Conservation (phyloP, 1,140 invertebrate genomes). For the Leptinotarsa texana region DNA sequence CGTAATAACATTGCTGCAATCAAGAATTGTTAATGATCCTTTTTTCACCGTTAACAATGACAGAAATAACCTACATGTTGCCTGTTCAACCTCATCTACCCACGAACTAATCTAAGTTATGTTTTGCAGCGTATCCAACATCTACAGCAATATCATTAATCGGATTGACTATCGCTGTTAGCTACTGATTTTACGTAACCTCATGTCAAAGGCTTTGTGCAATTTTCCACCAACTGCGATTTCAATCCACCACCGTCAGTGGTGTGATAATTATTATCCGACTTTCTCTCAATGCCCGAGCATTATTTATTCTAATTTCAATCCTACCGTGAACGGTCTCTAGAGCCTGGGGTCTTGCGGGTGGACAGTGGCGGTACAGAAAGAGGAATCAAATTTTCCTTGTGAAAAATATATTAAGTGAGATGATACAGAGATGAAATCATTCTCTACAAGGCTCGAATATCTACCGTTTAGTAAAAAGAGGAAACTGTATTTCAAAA, state of each 20-base stretch:
- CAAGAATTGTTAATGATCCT: too few species aligned
- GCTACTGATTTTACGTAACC: neutral
- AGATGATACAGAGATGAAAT: too few species aligned
- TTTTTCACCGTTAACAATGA: too few species aligned
- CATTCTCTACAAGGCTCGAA: too few species aligned
- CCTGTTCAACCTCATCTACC: too few species aligned
- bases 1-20: too few species aligned
- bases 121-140: neutral
- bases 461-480: too few species aligned
- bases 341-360: neutral
- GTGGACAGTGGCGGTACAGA: neutral
- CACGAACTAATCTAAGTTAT: too few species aligned
- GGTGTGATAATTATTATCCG: neutral
- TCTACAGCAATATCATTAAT: neutral
- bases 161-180: neutral
- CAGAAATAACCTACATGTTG: too few species aligned
- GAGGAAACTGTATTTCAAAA: too few species aligned
- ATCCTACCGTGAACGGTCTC: neutral
- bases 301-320: constrained; percentile 1
- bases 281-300: neutral
- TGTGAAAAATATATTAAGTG: too few species aligned
- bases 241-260: constrained; percentile 2
- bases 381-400: too few species aligned
- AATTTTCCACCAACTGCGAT: constrained; percentile 2
- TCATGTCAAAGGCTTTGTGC: constrained; percentile 2